Evolutionary conservation across 2,113 vertebrate species (phyloP), one percentile per base, ranked within the genome.

Genomic region (Forbesichthys agassizii): DNA sequence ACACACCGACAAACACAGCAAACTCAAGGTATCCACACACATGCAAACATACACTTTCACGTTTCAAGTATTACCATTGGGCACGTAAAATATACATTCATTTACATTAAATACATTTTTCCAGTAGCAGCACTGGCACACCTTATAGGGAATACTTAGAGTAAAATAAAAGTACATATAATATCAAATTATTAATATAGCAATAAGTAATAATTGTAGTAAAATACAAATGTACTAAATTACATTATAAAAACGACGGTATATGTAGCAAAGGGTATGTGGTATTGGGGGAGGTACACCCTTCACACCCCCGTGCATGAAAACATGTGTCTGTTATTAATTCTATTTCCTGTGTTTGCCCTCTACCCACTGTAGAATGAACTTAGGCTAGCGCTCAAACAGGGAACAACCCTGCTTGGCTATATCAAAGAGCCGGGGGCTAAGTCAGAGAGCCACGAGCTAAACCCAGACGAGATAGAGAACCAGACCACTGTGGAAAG

Each of bases 401-500:
- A 99, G 85, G 96, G 96, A 3, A 91, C 90, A 80, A 98, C 94
- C 0, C 72, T 99, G 54, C 81, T 97, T 11, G 89, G 93, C 0
- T 98, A 95, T 27, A 95, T 98, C 79, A 94, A 93, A 81, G 95
- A 96, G 60, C 95, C 95, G 56, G 92, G 93, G 49, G 92, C 89
- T 48, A 93, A 93, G 84, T 90, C 87, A 0, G 90, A 93, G 16
- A 90, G 84, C 63, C 89, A 92, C 83, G 93, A 91, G 61, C 93
- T 95, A 59, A 98, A 93, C 71, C 92, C 92, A 10, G 96, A 95
- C 55, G 95, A 97, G 80, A 75, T 91, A 73, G 97, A 98, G 79
- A 98, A 99, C 73, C 92, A 94, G 61, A 93, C 93, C 64, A 98
- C 96, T 0, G 93, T 97, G 64, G 93, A 96, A 86, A 95, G 96